These are phyloP conservation scores for Magallana ariakensis DNA, from an alignment of 1,140 invertebrate genomes.

Conservation along the genomic window DNA sequence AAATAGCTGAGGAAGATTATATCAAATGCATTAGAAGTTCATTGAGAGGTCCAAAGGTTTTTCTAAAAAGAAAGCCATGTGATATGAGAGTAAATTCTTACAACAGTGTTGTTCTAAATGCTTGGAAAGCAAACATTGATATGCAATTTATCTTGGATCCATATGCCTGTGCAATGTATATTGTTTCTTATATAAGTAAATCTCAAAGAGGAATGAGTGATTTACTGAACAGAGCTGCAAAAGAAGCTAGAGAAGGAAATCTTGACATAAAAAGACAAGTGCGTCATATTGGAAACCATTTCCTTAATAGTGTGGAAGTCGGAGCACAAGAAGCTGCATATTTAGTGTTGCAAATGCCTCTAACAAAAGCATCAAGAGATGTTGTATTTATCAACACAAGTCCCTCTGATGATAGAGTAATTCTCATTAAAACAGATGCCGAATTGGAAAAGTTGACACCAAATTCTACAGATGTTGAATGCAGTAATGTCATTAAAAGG, in stretches of 20 bases:
- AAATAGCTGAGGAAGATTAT: too few species aligned
- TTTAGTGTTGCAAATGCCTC: too few species aligned
- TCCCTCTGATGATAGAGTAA: too few species aligned
- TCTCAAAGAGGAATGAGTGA: background rate
- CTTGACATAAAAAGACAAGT: constrained; percentile 10
- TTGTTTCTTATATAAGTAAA: too few species aligned
- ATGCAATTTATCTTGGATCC: too few species aligned
- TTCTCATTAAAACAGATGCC: constrained; percentile 8
- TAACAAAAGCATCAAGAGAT: too few species aligned
- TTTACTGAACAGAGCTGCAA: background rate
- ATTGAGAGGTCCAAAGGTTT: too few species aligned
- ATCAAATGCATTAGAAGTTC: too few species aligned
- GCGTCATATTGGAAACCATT: constrained; percentile 42
- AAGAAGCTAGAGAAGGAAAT: too few species aligned
- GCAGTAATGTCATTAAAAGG: background rate
- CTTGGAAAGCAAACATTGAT: background rate
- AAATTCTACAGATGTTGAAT: constrained; percentile 36
- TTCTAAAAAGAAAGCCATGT: background rate
- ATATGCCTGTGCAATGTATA: too few species aligned
- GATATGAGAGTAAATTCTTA: background rate
- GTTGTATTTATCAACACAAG: too few species aligned
- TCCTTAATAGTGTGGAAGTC: constrained; percentile 44
- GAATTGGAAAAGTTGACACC: background rate
- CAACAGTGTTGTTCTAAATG: background rate
- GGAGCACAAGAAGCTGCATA: constrained; percentile 55